These are phyloP conservation scores for Heliconius charithonia DNA, from an alignment of 2,888 invertebrate species.

Conservation along the genomic window DNA sequence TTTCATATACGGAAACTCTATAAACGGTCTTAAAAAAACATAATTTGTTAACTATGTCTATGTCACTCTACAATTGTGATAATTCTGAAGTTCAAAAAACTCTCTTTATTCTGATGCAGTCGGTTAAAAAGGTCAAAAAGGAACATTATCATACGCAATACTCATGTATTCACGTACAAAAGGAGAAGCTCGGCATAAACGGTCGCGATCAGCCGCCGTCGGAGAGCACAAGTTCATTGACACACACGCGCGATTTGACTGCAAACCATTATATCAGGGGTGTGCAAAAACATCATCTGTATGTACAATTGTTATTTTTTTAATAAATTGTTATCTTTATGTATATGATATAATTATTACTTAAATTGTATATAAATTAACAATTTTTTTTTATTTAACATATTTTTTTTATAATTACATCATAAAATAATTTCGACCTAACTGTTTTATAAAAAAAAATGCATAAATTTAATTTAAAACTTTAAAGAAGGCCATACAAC, in stretches of 20 bases:
- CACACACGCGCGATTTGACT: slow-evolving; percentile 50
- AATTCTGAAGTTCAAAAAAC: no score
- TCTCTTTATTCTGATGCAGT: neutral
- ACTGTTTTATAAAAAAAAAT: neutral
- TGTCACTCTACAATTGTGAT: no score
- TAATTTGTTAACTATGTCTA: no score
- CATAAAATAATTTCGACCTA: neutral
- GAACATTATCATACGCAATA: neutral
- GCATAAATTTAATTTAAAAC: neutral
- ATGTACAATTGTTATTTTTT: neutral
- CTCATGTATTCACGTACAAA: neutral
- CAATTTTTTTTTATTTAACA: neutral
- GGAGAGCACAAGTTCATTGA: slow-evolving; percentile 48
- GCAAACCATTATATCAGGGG: slow-evolving; percentile 40
- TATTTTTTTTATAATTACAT: neutral
- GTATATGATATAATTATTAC: neutral
- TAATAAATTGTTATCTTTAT: neutral
- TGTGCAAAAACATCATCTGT: slow-evolving; percentile 6
- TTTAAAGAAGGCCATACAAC: neutral
- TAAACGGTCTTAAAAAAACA: no score
- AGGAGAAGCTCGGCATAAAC: slow-evolving; percentile 32
- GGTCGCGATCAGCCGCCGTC: slow-evolving; percentile 42
- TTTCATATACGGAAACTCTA: neutral
- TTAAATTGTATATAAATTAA: neutral
- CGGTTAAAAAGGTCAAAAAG: neutral